Base-by-base conservation (phyloP, 2,113 vertebrate genomes). In the Colossoma macropomum region DNA sequence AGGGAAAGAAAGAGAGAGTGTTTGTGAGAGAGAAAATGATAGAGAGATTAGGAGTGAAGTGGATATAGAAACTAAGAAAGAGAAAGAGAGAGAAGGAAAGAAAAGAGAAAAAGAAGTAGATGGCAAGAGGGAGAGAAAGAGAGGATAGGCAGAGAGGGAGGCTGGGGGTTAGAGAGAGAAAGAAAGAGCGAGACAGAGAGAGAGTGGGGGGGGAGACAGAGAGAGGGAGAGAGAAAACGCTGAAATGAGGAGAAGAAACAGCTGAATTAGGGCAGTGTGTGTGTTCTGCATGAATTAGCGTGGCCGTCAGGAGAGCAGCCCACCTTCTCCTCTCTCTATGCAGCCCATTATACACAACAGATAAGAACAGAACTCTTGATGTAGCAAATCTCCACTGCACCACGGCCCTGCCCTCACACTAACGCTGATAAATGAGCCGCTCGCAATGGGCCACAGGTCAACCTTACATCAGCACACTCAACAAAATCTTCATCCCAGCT, bases 361-460 rank as follows among this genome's bases (percentile, higher is more conserved):
- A 72, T 60, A 25, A 78, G 70, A 81, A 63, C 52, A 77, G 65
- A 74, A 62, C 65, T 27, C 30, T 50, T 25, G 50, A 21, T 69
- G 34, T 50, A 77, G 15, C 27, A 59, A 38, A 45, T 72, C 77
- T 65, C 32, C 59, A 75, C n/a, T 30, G 50, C 50, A 23, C 52
- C 27, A 62, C 0, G n/a, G 59, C 19, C 4, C 52, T 65, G 27
- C 34, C 27, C 15, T 45, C 21, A 45, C 16, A 45, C 45, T 71
- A 81, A 79, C 27, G 6, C 77, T 84, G 59, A 79, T 79, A 73
- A 87, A 81, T 79, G 74, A 87, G 72, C 73, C 7, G 13, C 68
- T 56, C 60, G 30, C 19, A 74, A 28, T 1, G 12, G 73, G 68
- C 32, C 78, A 70, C 25, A 78, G 84, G 83, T 85, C 80, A 83